Percentiles rank a stretch among this genome's conserved stretches.
phyloP scores from a whole-genome alignment of 53 echinoderm and acorn worm genomes.

The Stichopus horrens region DNA sequence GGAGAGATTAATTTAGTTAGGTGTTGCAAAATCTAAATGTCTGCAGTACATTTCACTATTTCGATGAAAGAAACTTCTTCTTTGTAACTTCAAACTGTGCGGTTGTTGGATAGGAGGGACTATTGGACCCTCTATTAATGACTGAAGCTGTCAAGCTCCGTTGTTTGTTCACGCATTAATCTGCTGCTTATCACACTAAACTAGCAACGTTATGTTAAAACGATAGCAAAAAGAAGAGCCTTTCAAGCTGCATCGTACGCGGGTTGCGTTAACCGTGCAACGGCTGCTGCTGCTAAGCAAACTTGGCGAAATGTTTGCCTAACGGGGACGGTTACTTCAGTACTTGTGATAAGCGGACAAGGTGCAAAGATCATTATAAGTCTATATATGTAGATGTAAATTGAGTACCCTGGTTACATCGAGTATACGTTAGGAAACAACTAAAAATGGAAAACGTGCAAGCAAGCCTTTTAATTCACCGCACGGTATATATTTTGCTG shows the following conservation, averaged over 20 bases:
- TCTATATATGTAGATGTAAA: too few relatives aligned
- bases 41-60: not conserved
- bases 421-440: too few relatives aligned
- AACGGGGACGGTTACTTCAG: conserved; percentile 1
- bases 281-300: not conserved
- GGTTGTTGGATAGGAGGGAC: not conserved
- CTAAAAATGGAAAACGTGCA: too few relatives aligned
- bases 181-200: conserved; percentile 29
- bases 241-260: not conserved
- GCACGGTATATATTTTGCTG: too few relatives aligned
- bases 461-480: too few relatives aligned
- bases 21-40: not conserved
- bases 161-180: conserved; percentile 12
- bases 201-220: conserved; percentile 43
- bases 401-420: too few relatives aligned
- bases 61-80: not conserved
- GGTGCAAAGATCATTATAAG: not conserved
- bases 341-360: not conserved
- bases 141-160: conserved; percentile 1
- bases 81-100: not conserved
- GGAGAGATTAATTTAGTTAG: too few relatives aligned
- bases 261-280: not conserved
- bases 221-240: not conserved
- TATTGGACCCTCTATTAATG: conserved; percentile 10
- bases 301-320: not conserved